Evolutionary conservation across 2,888 invertebrate genomes (phyloP).

Genomic region (Zelleria hepariella): DNA sequence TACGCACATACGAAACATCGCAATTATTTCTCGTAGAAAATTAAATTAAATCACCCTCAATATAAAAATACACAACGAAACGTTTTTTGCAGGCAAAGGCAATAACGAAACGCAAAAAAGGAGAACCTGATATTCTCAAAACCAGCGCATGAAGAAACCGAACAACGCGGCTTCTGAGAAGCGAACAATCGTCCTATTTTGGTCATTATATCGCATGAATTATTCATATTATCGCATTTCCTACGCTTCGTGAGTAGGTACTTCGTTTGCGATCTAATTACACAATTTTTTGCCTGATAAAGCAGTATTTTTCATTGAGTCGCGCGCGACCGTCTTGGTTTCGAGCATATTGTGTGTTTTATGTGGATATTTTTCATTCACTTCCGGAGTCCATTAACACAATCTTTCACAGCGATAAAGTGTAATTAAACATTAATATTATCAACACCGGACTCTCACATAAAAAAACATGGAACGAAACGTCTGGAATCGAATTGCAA

Average conservation of each 20-base stretch:
- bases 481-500: neutral
- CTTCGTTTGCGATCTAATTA: conserved; percentile 27
- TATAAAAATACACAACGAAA: neutral
- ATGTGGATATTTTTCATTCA: neutral
- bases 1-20: neutral
- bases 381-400: neutral
- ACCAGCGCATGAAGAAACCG: conserved; percentile 25
- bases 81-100: neutral
- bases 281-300: neutral
- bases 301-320: neutral
- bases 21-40: neutral
- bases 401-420: neutral
- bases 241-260: conserved; percentile 33
- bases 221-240: conserved; percentile 55
- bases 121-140: conserved; percentile 10
- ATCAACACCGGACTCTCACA: neutral
- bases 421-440: neutral
- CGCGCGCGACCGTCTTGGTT: too few species aligned
- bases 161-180: conserved; percentile 43
- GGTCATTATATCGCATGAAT: conserved; percentile 54
- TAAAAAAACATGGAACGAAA: neutral
- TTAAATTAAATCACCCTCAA: neutral
- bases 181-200: conserved; percentile 58
- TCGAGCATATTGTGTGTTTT: neutral
- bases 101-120: neutral